Base-by-base conservation (phyloP, 2,888 invertebrate species). In the Agriopis aurantiaria region DNA sequence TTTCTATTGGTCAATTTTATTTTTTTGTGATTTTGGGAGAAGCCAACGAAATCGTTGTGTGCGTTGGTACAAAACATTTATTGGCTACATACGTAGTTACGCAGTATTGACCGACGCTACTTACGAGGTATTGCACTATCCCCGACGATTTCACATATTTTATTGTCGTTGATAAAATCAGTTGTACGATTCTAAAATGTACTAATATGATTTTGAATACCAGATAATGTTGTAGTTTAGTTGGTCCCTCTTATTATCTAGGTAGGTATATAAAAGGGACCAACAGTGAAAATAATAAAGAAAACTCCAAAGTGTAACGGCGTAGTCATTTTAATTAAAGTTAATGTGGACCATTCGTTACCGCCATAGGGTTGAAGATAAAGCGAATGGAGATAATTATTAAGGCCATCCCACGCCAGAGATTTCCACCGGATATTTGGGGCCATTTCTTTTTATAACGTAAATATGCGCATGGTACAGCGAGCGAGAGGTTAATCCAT, bases 311-410 rank as follows among this genome's bases (percentile, higher is more conserved):
- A 75, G 67, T 78, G 73, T 73, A 80, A 78, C 73, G 68, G 71
- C 71, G 69, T 77, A 71, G 70, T 79, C 75, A 78, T 84, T 87
- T 86, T 84, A 86, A 88, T 87, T 86, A 85, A 87, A 85, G 75
- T 80, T 82, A 84, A 87, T 85, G 84, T 79, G 70, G 68, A 59
- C 72, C 81, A 85, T 88, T 84, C 77, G 77, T 85, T 83, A 82
- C 80, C 71, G 74, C 72, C 78, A 78, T 80, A 80, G 83, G 82
- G 82, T 80, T 79, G 70, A 74, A 82, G 84, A 85, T 88, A 86
- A 85, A 82, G 80, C 77, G 76, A 84, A 83, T 79, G 79, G 77
- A 81, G 82, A 84, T 85, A 82, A 85, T 87, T 82, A 84, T 84
- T 82, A 80, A 80, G 80, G 75, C 74, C 75, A 78, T 83, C 80